These are phyloP conservation scores for Phyllotreta striolata DNA, from an alignment of 2,888 invertebrate species.

Conservation along the genomic window DNA sequence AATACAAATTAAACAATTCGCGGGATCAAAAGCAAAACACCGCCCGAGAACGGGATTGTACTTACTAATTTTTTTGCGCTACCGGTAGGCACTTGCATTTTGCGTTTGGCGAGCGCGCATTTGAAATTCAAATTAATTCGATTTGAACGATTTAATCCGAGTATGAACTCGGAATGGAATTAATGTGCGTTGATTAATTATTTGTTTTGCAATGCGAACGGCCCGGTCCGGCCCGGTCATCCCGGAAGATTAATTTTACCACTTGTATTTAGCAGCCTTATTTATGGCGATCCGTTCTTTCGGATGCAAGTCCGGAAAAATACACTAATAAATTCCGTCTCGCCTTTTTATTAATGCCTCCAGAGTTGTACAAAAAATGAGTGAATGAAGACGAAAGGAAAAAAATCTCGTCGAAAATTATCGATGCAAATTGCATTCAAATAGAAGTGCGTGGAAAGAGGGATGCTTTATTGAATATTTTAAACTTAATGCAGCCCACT, in stretches of 20 bases:
- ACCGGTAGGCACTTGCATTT: neutral
- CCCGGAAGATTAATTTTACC: too few species aligned
- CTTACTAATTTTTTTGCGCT: conserved; percentile 8
- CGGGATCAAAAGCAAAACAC: conserved; percentile 34
- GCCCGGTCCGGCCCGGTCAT: too few species aligned
- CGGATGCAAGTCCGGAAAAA: too few species aligned
- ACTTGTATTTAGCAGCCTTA: too few species aligned
- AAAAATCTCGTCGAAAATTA: conserved; percentile 8
- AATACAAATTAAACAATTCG: conserved; percentile 39
- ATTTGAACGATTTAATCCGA: conserved; percentile 3
- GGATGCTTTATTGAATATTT: conserved; percentile 14
- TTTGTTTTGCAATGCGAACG: too few species aligned
- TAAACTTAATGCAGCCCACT: conserved; percentile 12
- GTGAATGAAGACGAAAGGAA: conserved; percentile 1
- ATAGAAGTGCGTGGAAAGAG: conserved; percentile 13
- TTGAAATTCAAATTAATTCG: conserved; percentile 13
- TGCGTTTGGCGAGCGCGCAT: neutral
- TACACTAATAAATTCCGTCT: too few species aligned
- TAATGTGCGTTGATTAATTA: neutral
- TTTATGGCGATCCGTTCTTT: too few species aligned
- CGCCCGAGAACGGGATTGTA: conserved; percentile 7
- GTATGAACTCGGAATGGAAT: neutral
- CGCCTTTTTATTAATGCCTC: too few species aligned
- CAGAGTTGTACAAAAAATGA: too few species aligned
- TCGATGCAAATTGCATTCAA: conserved; percentile 8